These are phyloP conservation scores for Tuta absoluta DNA, from an alignment of 2,888 invertebrate species.

Conservation along the genomic window DNA sequence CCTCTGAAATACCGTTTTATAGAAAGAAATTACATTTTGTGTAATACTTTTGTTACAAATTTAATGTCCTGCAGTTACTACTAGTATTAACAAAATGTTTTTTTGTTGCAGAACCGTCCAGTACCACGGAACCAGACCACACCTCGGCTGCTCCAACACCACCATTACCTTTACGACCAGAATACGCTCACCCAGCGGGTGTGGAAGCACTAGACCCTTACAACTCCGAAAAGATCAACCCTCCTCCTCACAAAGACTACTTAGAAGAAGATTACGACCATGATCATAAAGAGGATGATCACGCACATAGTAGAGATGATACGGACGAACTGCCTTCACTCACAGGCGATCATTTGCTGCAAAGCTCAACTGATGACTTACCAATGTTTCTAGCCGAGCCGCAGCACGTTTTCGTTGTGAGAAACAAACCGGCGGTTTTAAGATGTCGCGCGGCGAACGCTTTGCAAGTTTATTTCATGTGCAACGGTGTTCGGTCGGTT, in stretches of 20 bases:
- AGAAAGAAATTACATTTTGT: too few relatives aligned
- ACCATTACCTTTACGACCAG: conserved; percentile 68
- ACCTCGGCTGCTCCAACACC: conserved; percentile 61
- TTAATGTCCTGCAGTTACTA: background rate
- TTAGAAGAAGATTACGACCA: conserved; percentile 71
- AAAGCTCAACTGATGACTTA: conserved; percentile 84
- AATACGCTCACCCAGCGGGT: conserved; percentile 75
- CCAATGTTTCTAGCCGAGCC: conserved; percentile 95
- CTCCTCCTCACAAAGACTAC: conserved; percentile 67
- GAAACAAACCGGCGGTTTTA: conserved; percentile 93
- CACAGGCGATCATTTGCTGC: conserved; percentile 71
- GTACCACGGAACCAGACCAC: conserved; percentile 62
- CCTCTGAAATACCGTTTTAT: too few relatives aligned
- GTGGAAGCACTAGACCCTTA: conserved; percentile 76
- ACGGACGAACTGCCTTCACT: conserved; percentile 75
- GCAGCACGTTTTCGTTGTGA: conserved; percentile 92
- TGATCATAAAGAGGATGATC: conserved; percentile 72
- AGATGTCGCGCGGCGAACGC: conserved; percentile 96
- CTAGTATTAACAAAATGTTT: background rate
- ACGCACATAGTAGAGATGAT: conserved; percentile 73
- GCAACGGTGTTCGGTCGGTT: conserved; percentile 89
- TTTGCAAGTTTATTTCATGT: conserved; percentile 92
- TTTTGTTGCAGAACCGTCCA: conserved; percentile 68
- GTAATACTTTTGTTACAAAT: too few relatives aligned
- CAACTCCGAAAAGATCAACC: conserved; percentile 70